Conservation (phyloP, 1,140 invertebrate genomes). For the Druon quercuslanigerum region DNA sequence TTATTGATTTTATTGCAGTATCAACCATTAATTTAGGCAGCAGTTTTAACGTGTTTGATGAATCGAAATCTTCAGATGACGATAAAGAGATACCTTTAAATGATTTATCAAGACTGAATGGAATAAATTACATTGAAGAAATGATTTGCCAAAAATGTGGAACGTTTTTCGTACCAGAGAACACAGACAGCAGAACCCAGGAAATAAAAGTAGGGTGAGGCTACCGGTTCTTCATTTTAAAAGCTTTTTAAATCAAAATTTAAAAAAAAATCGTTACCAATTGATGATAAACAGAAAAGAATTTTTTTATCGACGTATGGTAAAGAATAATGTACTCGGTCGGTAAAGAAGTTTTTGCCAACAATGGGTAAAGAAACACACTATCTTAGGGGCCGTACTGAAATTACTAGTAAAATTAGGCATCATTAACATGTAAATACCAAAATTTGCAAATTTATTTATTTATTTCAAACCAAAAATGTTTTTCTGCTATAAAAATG, state of each 20-base stretch:
- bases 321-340: too few species aligned
- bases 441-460: too few species aligned
- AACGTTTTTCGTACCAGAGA: not conserved
- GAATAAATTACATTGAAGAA: not conserved
- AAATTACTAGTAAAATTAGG: too few species aligned
- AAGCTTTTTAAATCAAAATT: not conserved
- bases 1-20: not conserved
- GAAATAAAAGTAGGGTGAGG: slow-evolving; percentile 24
- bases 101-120: not conserved
- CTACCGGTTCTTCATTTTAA: not conserved
- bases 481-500: too few species aligned
- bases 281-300: not conserved
- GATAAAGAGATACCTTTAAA: not conserved
- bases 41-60: not conserved
- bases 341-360: too few species aligned
- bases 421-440: too few species aligned
- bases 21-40: not conserved
- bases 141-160: slow-evolving; percentile 12
- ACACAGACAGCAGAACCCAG: not conserved
- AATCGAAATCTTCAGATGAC: not conserved
- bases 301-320: not conserved
- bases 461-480: too few species aligned
- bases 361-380: too few species aligned
- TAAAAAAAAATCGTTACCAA: not conserved
- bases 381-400: too few species aligned